Conservation (phyloP, 2,113 vertebrate species). For the Apaloderma vittatum region DNA sequence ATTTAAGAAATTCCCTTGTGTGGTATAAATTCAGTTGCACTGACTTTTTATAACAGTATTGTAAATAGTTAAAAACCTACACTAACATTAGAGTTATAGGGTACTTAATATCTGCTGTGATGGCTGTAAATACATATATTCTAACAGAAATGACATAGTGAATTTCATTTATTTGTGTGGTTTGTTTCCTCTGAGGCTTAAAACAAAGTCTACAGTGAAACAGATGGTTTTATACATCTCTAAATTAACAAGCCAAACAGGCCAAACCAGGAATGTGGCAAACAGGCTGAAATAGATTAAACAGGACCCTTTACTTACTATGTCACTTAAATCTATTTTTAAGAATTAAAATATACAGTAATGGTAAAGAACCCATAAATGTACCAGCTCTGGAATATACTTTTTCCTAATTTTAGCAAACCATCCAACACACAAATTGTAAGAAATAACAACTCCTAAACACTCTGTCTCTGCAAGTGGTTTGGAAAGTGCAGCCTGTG, state of each 20-base stretch:
- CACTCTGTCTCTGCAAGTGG: conserved; percentile 40
- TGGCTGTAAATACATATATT: conserved; percentile 35
- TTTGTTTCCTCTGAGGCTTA: conserved; percentile 67
- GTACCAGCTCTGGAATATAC: conserved; percentile 50
- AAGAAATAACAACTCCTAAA: conserved; percentile 44
- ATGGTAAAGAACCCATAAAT: conserved; percentile 51
- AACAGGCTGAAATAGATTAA: conserved; percentile 59
- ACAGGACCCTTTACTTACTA: conserved; percentile 57
- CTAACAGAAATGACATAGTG: conserved; percentile 48
- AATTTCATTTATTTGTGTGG: conserved; percentile 63
- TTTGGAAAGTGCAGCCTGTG: conserved; percentile 50
- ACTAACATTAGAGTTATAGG: not conserved
- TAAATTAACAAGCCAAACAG: conserved; percentile 64
- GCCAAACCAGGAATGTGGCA: conserved; percentile 50
- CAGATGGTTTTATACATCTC: conserved; percentile 67
- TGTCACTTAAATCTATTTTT: conserved; percentile 72
- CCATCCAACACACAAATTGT: conserved; percentile 43
- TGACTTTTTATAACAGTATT: not conserved
- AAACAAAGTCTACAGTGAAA: conserved; percentile 67
- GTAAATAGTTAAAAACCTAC: conserved; percentile 46
- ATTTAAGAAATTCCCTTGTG: conserved; percentile 6
- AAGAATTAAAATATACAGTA: conserved; percentile 60
- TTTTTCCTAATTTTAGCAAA: conserved; percentile 61
- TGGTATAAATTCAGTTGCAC: conserved; percentile 7
- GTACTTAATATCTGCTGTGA: conserved; percentile 16